Evolutionary conservation across 2,888 invertebrate genomes (phyloP), one percentile per base, ranked within the genome.

Genomic region (Epistrophella euchroma): DNA sequence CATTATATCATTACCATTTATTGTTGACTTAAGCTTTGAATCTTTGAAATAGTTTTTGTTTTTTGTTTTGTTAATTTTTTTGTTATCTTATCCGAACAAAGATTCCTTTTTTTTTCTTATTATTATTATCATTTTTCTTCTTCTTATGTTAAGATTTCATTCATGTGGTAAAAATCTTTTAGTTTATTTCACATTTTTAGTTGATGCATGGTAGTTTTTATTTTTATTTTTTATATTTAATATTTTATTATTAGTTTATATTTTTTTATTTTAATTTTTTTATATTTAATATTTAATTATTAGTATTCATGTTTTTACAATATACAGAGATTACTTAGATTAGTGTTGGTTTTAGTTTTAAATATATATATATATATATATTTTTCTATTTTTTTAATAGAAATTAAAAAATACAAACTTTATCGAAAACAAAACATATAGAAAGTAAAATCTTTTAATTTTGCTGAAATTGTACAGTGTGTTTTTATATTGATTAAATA

Each of bases 41-140:
- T 77, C 60, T 37, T 43, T 72, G 55, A 72, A 50, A 47, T 62
- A 62, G 70, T 76, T 25, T 64, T 71, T 22, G 0, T 37, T 60
- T 37, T 56, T 32, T 25, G n/a, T 55, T 55, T 60, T 37, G 32
- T 56, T 56, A 40, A 56, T 62, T 13, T 15, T n/a, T 62, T 60
- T 68, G 32, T 72, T 35, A 62, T 76, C 19, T 78, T 71, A 72
- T 68, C 32, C 45, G 72, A 71, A 45, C 70, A 71, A 66, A 66
- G 62, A 45, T 64, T 75, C 25, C n/a, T 25, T 43, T 37, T 66
- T 62, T 71, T 79, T 88, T 89, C 83, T 17, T 45, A 17, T 17
- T 89, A 84, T 11, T 60, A 19, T 56, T 89, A 89, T 90, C 89
- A 90, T 90, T 90, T 90, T 89, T 80, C n/a, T n/a, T n/a, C n/a